A percentile compares a stretch with the other conserved stretches of the same genome.
Conservation (phyloP, 2,797 vertebrate species). For the Pyrocephalus nanus region DNA sequence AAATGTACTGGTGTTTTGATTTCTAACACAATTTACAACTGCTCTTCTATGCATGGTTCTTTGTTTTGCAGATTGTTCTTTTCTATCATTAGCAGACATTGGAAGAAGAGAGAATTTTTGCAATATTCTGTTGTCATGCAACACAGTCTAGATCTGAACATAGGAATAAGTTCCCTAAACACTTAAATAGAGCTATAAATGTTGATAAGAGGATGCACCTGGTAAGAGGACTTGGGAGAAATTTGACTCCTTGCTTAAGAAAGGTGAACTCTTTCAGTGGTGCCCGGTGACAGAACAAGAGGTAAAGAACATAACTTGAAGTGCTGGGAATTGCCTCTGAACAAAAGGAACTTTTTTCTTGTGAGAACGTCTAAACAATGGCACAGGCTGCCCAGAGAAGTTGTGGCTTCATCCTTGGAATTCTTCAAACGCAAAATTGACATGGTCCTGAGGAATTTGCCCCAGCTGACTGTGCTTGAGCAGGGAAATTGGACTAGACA, state of each 20-base stretch:
- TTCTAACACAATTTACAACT: not conserved
- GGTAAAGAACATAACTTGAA: not conserved
- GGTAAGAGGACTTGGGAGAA: not conserved
- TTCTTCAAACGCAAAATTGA: not conserved
- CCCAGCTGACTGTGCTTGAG: not conserved
- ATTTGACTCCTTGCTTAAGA: not conserved
- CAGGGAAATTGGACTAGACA: not conserved
- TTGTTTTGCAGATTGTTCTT: not conserved
- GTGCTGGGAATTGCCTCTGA: not conserved
- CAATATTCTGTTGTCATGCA: not conserved
- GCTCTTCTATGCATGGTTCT: not conserved
- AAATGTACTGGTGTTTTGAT: not conserved
- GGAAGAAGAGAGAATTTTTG: not conserved
- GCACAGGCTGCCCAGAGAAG: not conserved
- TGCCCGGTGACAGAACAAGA: not conserved
- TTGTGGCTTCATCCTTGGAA: not conserved
- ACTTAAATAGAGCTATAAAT: not conserved
- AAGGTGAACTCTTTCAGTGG: not conserved
- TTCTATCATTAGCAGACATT: not conserved
- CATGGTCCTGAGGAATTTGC: not conserved
- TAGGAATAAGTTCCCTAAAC: not conserved
- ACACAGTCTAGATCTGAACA: not conserved
- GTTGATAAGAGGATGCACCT: not conserved
- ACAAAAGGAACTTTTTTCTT: not conserved
- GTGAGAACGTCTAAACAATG: not conserved